Evolutionary conservation across 2,888 invertebrate genomes (phyloP).

Genomic region (Ceratothoa steindachneri): DNA sequence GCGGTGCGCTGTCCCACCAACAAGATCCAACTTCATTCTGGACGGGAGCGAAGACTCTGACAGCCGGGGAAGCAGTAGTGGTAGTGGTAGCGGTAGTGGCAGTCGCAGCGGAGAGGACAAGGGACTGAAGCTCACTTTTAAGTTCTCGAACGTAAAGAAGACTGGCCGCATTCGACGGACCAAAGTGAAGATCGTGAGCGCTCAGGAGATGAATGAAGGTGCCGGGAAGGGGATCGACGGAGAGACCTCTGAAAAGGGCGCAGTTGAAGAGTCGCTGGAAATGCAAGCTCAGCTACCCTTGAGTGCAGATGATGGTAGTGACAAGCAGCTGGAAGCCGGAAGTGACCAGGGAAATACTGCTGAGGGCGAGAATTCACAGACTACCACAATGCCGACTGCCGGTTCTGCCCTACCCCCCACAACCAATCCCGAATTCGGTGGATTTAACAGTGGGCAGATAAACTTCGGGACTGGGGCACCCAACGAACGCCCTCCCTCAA

Average conservation of each 20-base stretch:
- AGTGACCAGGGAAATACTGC: background rate
- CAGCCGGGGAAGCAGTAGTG: conserved; percentile 7
- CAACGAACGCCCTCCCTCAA: conserved; percentile 25
- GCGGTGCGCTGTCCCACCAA: background rate
- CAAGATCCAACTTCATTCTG: background rate
- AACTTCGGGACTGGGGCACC: conserved; percentile 23
- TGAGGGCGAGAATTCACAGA: background rate
- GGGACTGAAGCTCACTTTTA: conserved; percentile 8
- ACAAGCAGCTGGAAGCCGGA: background rate
- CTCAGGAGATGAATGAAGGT: background rate
- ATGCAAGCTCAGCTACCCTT: background rate
- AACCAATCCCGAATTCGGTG: conserved; percentile 7
- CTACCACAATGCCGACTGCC: background rate
- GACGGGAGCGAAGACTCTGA: background rate
- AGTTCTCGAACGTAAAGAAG: background rate
- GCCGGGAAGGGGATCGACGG: background rate
- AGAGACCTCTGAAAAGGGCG: background rate
- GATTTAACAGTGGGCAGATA: conserved; percentile 27
- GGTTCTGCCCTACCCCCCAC: too few relatives aligned
- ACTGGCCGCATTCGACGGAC: background rate
- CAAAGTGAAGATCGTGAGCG: background rate
- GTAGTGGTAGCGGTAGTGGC: background rate
- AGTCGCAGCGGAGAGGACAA: background rate
- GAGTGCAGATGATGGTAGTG: background rate
- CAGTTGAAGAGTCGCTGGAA: background rate